Evolutionary conservation across 1,140 invertebrate genomes (phyloP).

Genomic region (Drosophila mauritiana): DNA sequence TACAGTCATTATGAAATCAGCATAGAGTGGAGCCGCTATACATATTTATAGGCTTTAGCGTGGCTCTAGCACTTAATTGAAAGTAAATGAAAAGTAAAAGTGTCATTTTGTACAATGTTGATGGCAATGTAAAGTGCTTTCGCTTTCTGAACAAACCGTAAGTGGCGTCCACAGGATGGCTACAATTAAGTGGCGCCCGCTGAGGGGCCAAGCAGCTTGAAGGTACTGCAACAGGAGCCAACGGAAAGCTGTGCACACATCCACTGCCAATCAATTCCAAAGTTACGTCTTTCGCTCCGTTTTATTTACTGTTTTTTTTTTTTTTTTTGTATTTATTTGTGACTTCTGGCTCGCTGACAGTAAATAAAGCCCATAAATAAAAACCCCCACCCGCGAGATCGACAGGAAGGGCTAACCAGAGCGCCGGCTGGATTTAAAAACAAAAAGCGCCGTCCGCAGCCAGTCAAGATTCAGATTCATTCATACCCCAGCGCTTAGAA

Average conservation of each 20-base stretch:
- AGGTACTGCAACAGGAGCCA: not conserved
- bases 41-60: not conserved
- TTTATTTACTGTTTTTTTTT: not conserved
- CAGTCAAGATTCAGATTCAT: slow-evolving; percentile 72
- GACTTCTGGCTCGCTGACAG: not conserved
- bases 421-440: slow-evolving; percentile 56
- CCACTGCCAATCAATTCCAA: not conserved
- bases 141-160: not conserved
- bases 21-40: not conserved
- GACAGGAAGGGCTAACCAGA: slow-evolving; percentile 21
- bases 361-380: slow-evolving; percentile 12
- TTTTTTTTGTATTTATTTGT: slow-evolving; percentile 2
- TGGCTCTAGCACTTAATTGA: not conserved
- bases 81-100: not conserved
- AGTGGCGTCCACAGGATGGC: not conserved
- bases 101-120: not conserved
- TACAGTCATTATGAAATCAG: slow-evolving; percentile 31
- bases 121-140: not conserved
- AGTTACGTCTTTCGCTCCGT: not conserved
- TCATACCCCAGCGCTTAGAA: slow-evolving; percentile 78
- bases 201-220: not conserved
- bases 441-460: slow-evolving; percentile 61
- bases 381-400: slow-evolving; percentile 4
- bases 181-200: not conserved
- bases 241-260: slow-evolving; percentile 7